phyloP scores from a whole-genome alignment of 2,888 invertebrate species.

The Oegoconia quadripuncta region DNA sequence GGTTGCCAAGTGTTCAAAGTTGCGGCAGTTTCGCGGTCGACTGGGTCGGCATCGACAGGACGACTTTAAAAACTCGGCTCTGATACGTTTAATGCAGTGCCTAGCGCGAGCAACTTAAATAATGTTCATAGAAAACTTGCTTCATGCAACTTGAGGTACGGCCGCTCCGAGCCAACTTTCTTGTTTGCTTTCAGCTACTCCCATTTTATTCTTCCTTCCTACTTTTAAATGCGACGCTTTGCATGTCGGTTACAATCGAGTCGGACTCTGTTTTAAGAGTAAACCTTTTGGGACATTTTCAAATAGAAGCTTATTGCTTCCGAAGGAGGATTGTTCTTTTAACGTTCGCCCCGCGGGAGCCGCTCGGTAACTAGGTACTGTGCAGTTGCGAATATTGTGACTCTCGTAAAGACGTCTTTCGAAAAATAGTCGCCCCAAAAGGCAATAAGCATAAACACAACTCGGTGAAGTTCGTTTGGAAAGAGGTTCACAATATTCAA shows the following conservation, averaged over 20 bases:
- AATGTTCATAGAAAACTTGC: slow-evolving; percentile 67
- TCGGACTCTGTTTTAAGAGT: slow-evolving; percentile 55
- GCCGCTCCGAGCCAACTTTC: slow-evolving; percentile 54
- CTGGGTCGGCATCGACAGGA: slow-evolving; percentile 51
- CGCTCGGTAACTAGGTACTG: slow-evolving; percentile 20
- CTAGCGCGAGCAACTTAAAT: slow-evolving; percentile 63
- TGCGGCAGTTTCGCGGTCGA: slow-evolving; percentile 61
- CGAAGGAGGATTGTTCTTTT: slow-evolving; percentile 54
- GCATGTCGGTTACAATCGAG: slow-evolving; percentile 60
- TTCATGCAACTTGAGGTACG: slow-evolving; percentile 48
- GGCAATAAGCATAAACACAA: slow-evolving; percentile 61
- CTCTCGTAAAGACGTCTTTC: slow-evolving; percentile 30
- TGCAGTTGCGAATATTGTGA: slow-evolving; percentile 47
- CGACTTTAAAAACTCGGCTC: slow-evolving; percentile 63
- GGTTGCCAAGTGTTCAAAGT: slow-evolving; percentile 59
- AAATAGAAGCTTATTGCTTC: slow-evolving; percentile 61
- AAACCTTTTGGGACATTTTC: slow-evolving; percentile 59
- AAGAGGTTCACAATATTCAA: slow-evolving; percentile 60
- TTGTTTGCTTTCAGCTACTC: slow-evolving; percentile 54
- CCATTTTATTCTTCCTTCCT: slow-evolving; percentile 55
- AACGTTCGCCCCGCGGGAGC: slow-evolving; percentile 36
- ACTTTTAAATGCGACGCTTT: slow-evolving; percentile 61
- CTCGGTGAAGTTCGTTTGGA: slow-evolving; percentile 50
- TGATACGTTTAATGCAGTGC: slow-evolving; percentile 65
- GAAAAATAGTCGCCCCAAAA: slow-evolving; percentile 47